These are phyloP conservation scores for Megaleporinus macrocephalus DNA, from an alignment of 2,113 vertebrate species.

Conservation along the genomic window DNA sequence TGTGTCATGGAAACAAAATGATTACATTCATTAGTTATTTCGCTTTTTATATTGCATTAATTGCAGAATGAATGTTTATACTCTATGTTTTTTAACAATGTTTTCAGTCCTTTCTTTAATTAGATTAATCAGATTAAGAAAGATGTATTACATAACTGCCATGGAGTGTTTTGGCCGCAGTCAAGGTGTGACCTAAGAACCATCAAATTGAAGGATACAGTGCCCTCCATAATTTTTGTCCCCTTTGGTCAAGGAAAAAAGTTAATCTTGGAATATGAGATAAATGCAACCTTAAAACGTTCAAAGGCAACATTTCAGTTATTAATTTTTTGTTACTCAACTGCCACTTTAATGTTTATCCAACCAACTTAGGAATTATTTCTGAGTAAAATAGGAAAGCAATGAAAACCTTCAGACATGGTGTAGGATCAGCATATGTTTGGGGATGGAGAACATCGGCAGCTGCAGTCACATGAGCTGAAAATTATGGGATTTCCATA, in stretches of 20 bases:
- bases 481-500: no score
- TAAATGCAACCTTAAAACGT: no score
- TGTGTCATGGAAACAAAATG: background rate
- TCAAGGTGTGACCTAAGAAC: background rate
- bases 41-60: constrained; percentile 13
- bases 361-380: no score
- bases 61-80: constrained; percentile 9
- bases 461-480: no score
- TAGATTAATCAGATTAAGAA: constrained; percentile 1
- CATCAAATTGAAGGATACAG: background rate
- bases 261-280: background rate
- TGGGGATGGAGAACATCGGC: no score
- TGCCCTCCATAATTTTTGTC: background rate
- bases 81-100: constrained; percentile 10
- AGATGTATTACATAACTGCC: constrained; percentile 7
- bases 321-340: no score
- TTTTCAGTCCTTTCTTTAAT: constrained; percentile 25
- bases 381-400: no score
- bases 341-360: no score
- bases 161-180: background rate
- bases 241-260: background rate
- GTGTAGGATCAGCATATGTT: no score
- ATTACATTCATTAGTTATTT: constrained; percentile 3
- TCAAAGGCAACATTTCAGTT: no score
- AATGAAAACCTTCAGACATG: no score